phyloP scores from a whole-genome alignment of 2,113 vertebrate genomes.

The Pachypanchax playfairii region DNA sequence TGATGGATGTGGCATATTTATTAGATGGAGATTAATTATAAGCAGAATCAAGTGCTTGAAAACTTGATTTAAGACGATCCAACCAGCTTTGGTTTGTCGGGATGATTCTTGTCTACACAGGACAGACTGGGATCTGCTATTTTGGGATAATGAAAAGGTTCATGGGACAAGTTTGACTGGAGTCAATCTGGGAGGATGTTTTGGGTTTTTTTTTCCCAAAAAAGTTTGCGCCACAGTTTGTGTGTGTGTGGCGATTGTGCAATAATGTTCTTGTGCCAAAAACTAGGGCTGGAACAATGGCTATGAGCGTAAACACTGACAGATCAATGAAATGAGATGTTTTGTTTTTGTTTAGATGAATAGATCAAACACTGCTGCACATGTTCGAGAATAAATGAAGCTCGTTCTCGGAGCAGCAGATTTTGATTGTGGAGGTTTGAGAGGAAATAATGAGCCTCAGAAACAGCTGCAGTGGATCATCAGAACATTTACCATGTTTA shows the following conservation, averaged over 20 bases:
- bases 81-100: background rate
- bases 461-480: conserved; percentile 29
- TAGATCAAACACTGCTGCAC: background rate
- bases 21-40: background rate
- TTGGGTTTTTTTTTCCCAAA: conserved; percentile 13
- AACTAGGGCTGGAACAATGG: background rate
- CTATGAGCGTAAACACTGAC: no score
- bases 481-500: conserved; percentile 19
- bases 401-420: background rate
- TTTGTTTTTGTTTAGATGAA: no score
- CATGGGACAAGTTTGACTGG: conserved; percentile 6
- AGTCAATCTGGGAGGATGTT: background rate
- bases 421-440: conserved; percentile 1
- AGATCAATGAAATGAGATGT: no score
- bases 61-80: conserved; percentile 22
- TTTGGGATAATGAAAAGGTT: conserved; percentile 18
- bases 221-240: background rate
- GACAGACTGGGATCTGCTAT: conserved; percentile 19
- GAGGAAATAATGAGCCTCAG: conserved; percentile 4
- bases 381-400: conserved; percentile 15
- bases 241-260: conserved; percentile 3
- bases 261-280: background rate
- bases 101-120: conserved; percentile 6
- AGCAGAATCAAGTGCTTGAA: background rate
- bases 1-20: background rate